These are phyloP conservation scores for Drosophila pseudoananassae DNA, from an alignment of 1,140 invertebrate genomes.

Conservation along the genomic window DNA sequence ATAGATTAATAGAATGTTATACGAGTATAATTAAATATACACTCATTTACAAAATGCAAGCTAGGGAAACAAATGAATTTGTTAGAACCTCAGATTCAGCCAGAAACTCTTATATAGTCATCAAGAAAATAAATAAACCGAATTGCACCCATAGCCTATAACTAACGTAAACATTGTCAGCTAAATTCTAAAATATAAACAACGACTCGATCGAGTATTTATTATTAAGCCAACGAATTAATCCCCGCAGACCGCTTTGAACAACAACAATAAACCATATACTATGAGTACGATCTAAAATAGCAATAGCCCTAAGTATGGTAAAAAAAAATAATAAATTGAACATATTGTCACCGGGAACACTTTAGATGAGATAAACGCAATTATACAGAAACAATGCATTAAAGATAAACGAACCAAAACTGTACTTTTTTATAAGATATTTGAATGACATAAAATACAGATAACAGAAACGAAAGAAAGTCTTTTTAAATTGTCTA, in stretches of 20 bases:
- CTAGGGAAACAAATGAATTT: slow-evolving; percentile 67
- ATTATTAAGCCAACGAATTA: slow-evolving; percentile 20
- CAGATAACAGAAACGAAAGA: slow-evolving; percentile 38
- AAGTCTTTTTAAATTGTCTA: too few relatives aligned
- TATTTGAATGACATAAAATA: slow-evolving; percentile 74
- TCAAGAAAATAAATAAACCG: background rate
- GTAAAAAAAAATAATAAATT: slow-evolving; percentile 36
- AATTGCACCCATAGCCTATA: slow-evolving; percentile 28
- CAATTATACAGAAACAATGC: slow-evolving; percentile 57
- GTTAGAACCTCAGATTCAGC: slow-evolving; percentile 51
- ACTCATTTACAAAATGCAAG: slow-evolving; percentile 71
- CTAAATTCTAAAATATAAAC: slow-evolving; percentile 29
- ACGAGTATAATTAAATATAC: slow-evolving; percentile 70
- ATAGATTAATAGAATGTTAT: slow-evolving; percentile 61
- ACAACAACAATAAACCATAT: slow-evolving; percentile 34
- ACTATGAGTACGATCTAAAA: slow-evolving; percentile 22
- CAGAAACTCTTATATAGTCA: slow-evolving; percentile 45
- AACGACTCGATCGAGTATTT: slow-evolving; percentile 15
- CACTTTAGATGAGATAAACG: slow-evolving; percentile 65
- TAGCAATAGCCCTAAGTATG: slow-evolving; percentile 52
- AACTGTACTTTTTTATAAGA: slow-evolving; percentile 79
- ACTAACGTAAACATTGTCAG: slow-evolving; percentile 38
- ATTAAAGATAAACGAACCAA: slow-evolving; percentile 70
- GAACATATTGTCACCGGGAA: slow-evolving; percentile 62
- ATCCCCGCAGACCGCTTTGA: slow-evolving; percentile 47